phyloP scores from a whole-genome alignment of 2,797 vertebrate genomes.

The Danio choprae region DNA sequence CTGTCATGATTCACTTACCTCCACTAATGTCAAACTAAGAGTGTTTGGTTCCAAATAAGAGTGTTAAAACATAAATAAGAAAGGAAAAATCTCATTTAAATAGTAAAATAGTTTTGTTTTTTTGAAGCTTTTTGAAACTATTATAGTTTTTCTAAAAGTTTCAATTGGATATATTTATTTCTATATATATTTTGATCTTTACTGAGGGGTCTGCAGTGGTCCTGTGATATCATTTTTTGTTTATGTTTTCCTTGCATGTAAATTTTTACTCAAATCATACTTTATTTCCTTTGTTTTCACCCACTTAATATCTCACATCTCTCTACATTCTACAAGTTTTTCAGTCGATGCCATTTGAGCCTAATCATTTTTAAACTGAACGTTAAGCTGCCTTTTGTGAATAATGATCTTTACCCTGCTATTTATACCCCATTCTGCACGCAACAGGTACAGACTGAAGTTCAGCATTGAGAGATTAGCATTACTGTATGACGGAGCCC shows the following conservation, averaged over 20 bases:
- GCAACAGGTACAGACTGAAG: conserved; percentile 6
- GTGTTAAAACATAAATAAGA: too few species aligned
- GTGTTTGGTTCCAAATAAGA: too few species aligned
- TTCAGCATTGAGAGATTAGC: conserved; percentile 27
- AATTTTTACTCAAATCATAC: background rate
- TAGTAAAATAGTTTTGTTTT: too few species aligned
- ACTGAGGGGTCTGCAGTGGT: background rate
- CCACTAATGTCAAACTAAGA: too few species aligned
- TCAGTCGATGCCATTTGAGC: background rate
- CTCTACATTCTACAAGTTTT: background rate
- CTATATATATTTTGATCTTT: too few species aligned
- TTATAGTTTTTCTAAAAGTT: too few species aligned
- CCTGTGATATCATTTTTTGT: background rate
- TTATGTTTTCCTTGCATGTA: background rate
- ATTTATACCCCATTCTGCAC: background rate
- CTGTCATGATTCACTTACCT: too few species aligned
- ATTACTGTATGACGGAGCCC: conserved; percentile 41
- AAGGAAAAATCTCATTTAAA: too few species aligned
- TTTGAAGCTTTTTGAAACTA: too few species aligned
- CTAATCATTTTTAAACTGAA: conserved; percentile 16
- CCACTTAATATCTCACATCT: background rate
- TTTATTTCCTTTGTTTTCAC: background rate
- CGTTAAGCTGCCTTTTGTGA: conserved; percentile 33
- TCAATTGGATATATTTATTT: too few species aligned
- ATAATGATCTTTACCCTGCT: conserved; percentile 9